Percentiles rank a stretch among this genome's conserved stretches.
Conservation (phyloP, 64 coral and sea anemone genomes). For the Hydrozoanthus tunicans region DNA sequence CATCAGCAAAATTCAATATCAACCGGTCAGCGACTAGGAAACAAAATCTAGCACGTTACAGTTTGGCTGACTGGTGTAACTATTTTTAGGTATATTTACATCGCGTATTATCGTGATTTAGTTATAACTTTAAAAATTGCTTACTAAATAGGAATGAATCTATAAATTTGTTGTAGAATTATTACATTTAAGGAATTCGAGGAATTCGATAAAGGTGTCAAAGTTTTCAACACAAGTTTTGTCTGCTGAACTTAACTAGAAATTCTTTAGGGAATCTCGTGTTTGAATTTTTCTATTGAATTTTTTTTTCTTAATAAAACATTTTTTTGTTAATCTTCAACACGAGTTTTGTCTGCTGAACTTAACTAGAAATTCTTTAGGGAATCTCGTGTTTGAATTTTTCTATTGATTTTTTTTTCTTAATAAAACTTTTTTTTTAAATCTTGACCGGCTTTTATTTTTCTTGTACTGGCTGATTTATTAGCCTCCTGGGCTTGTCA, state of each 20-base stretch:
- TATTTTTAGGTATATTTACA: no score
- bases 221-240: neutral
- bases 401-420: neutral
- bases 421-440: neutral
- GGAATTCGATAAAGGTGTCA: neutral
- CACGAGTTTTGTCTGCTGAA: no score
- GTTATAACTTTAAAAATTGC: no score
- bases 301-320: neutral
- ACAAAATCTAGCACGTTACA: neutral
- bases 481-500: no score
- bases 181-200: neutral
- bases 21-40: slow-evolving; percentile 18
- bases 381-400: neutral
- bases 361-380: no score
- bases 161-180: no score
- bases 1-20: slow-evolving; percentile 75
- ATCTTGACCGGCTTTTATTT: no score
- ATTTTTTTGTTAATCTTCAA: neutral
- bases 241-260: no score
- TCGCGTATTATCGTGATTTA: neutral
- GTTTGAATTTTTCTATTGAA: neutral
- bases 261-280: neutral
- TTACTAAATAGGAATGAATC: no score
- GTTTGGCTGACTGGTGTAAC: no score
- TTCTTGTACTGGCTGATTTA: no score